Conservation (phyloP, 1,140 invertebrate genomes). For the Aradophagus sp. region DNA sequence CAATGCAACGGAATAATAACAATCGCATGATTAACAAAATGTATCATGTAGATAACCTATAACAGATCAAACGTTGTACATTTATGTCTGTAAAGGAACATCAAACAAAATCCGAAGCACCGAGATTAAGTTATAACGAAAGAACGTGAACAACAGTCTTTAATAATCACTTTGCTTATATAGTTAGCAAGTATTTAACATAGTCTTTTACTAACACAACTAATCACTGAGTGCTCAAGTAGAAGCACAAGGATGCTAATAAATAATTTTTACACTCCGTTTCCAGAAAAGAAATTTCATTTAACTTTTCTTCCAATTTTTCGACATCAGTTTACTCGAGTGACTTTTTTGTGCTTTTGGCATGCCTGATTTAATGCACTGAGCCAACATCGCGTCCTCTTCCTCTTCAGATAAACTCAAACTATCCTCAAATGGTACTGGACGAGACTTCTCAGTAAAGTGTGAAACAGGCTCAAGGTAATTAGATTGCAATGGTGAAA, state of each 20-base stretch:
- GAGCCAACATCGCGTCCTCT: conserved; percentile 67
- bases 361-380: conserved; percentile 68
- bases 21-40: too few relatives aligned
- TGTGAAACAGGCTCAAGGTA: conserved; percentile 15
- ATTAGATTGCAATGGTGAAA: conserved; percentile 25
- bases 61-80: too few relatives aligned
- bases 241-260: background rate
- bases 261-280: conserved; percentile 6
- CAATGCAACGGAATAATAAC: background rate
- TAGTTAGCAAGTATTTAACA: too few relatives aligned
- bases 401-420: conserved; percentile 65
- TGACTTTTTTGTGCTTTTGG: conserved; percentile 58
- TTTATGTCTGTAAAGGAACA: too few relatives aligned
- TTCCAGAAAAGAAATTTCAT: background rate
- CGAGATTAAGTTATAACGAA: too few relatives aligned
- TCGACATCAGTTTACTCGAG: background rate
- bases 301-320: conserved; percentile 39
- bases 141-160: too few relatives aligned
- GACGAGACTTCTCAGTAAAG: conserved; percentile 6
- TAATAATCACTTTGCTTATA: too few relatives aligned
- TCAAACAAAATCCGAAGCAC: too few relatives aligned
- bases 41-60: too few relatives aligned
- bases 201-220: background rate
- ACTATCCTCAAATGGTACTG: conserved; percentile 55
- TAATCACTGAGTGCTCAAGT: conserved; percentile 2